Evolutionary conservation across 2,113 vertebrate species (phyloP).

Genomic region (Hepsetus odoe): DNA sequence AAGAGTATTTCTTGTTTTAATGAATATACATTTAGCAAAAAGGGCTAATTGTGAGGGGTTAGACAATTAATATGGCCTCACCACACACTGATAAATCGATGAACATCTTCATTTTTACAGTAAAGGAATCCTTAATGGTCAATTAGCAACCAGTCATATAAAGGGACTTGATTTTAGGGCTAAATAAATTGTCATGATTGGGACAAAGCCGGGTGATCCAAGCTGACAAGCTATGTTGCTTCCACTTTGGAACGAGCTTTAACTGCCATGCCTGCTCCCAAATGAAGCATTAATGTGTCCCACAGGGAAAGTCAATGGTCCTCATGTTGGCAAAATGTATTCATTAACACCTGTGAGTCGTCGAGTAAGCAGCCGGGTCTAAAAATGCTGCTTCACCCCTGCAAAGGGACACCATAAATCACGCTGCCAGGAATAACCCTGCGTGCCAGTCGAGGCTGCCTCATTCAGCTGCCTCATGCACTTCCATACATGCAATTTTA

Average conservation of each 20-base stretch:
- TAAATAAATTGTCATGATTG: neutral
- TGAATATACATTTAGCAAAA: too few relatives aligned
- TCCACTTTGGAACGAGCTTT: neutral
- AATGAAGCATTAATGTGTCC: constrained; percentile 35
- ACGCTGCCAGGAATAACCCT: constrained; percentile 22
- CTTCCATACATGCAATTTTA: neutral
- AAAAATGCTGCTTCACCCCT: constrained; percentile 42
- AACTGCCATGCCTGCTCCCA: neutral
- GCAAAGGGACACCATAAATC: constrained; percentile 39
- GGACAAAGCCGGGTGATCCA: constrained; percentile 8
- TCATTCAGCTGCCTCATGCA: neutral
- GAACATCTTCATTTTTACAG: constrained; percentile 1
- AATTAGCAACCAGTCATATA: neutral
- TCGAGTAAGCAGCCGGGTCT: constrained; percentile 23
- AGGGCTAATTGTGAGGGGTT: too few relatives aligned
- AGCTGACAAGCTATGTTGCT: neutral
- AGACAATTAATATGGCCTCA: too few relatives aligned
- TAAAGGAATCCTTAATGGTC: neutral
- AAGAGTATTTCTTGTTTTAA: too few relatives aligned
- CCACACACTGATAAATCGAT: too few relatives aligned
- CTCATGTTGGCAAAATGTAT: constrained; percentile 39
- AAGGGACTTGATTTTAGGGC: neutral
- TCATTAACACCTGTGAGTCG: constrained; percentile 46
- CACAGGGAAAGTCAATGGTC: constrained; percentile 21
- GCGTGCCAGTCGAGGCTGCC: neutral